These are phyloP conservation scores for Cephalopholis sonnerati DNA, from an alignment of 2,113 vertebrate species.

Conservation along the genomic window DNA sequence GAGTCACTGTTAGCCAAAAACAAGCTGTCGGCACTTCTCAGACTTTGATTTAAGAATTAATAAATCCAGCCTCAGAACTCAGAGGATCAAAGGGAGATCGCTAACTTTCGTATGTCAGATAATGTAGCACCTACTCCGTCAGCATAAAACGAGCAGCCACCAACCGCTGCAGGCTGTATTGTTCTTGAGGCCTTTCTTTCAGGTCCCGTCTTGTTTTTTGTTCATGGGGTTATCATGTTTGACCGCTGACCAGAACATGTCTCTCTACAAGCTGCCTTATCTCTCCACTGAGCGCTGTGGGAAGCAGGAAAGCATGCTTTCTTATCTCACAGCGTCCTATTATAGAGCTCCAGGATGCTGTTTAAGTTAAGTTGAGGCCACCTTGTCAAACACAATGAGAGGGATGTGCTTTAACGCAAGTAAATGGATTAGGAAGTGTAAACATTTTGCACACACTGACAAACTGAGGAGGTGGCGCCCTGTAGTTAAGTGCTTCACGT, in stretches of 20 bases:
- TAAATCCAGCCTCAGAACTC: slow-evolving; percentile 29
- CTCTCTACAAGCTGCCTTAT: slow-evolving; percentile 30
- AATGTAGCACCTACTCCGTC: background rate
- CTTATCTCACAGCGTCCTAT: slow-evolving; percentile 43
- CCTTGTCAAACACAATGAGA: slow-evolving; percentile 32
- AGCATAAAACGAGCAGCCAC: background rate
- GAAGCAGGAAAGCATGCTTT: slow-evolving; percentile 40
- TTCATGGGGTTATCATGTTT: slow-evolving; percentile 49
- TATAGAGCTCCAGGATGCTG: slow-evolving; percentile 6
- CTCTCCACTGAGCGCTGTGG: slow-evolving; percentile 26
- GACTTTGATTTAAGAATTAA: slow-evolving; percentile 29
- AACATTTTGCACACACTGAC: background rate
- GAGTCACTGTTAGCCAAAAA: slow-evolving; percentile 47
- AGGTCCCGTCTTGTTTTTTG: slow-evolving; percentile 50
- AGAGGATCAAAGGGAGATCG: slow-evolving; percentile 1
- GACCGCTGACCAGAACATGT: slow-evolving; percentile 16
- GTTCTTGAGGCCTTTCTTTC: slow-evolving; percentile 18
- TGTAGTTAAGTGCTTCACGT: background rate
- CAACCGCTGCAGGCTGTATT: slow-evolving; percentile 4
- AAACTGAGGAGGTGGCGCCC: background rate
- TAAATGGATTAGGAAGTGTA: background rate
- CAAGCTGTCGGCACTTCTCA: background rate
- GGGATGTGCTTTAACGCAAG: background rate
- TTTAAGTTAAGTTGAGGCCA: background rate
- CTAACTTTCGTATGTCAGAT: background rate